These are phyloP conservation scores for Chrysotoxum bicinctum DNA, from an alignment of 2,888 invertebrate species.

Conservation along the genomic window DNA sequence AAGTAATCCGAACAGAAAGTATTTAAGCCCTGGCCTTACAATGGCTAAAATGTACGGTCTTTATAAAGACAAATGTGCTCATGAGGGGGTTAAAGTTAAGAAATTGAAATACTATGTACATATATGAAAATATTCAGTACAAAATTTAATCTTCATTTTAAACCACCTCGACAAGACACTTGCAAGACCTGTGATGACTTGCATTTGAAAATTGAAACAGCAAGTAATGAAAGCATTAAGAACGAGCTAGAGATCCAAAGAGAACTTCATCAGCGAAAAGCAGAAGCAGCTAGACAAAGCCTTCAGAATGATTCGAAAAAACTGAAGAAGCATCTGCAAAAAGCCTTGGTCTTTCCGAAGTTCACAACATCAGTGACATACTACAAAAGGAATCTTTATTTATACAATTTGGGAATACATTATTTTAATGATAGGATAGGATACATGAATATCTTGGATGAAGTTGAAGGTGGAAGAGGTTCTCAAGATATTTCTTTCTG, in stretches of 20 bases:
- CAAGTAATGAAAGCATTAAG: background rate
- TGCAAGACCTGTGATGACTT: background rate
- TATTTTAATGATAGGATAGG: conserved; percentile 72
- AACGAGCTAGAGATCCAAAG: conserved; percentile 2
- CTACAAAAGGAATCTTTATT: conserved; percentile 76
- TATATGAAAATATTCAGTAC: background rate
- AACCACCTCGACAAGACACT: background rate
- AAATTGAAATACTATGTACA: background rate
- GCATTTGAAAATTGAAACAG: conserved; percentile 16
- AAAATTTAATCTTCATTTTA: background rate
- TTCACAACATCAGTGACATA: conserved; percentile 74
- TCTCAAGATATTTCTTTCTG: background rate
- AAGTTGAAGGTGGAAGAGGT: background rate
- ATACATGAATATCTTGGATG: conserved; percentile 74
- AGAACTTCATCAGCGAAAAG: conserved; percentile 12
- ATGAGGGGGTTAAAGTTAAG: background rate
- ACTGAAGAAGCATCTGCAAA: conserved; percentile 50
- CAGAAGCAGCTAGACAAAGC: conserved; percentile 48
- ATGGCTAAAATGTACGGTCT: background rate
- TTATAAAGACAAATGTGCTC: background rate
- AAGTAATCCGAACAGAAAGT: no score
- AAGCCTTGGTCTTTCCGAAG: conserved; percentile 68
- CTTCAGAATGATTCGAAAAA: conserved; percentile 65
- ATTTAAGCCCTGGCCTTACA: background rate
- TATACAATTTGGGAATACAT: conserved; percentile 74